Evolutionary conservation across 2,888 invertebrate genomes (phyloP), one percentile per base, ranked within the genome.

Genomic region (Tetanocera ferruginea): DNA sequence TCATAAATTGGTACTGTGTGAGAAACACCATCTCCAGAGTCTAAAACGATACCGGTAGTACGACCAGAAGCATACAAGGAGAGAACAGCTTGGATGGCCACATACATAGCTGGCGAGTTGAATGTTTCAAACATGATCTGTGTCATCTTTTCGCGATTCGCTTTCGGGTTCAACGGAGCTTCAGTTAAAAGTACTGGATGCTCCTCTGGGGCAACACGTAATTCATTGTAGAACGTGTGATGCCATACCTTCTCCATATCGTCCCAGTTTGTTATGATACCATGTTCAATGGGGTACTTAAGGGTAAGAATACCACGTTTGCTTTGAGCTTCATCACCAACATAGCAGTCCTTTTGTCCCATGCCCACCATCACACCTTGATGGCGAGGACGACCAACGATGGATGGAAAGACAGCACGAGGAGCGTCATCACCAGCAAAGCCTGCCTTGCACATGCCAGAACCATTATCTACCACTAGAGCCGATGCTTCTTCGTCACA

Each of bases 181-280:
- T 96, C 96, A 70, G 96, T 96, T 85, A 96, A 92, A 82, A 96
- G 92, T 64, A 96, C 95, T 77, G 96, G 96, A 90, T 96, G 96
- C 89, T 97, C 96, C 90, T 96, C 97, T 73, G 98, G 98, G 70
- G 97, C 97, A 72, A 98, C 97, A 91, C 98, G 94, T 88, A 98
- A 93, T 91, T 98, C 97, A 90, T 98, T 98, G 95, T 98, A 98
- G 94, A 98, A 98, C 89, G 98, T 97, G 92, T 98, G 98, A 91
- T 98, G 98, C 98, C 98, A 98, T 92, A 98, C 98, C 91, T 98
- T 97, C 92, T 98, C 98, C 98, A 98, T 98, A 88, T 98, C 98
- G 88, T 98, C 97, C 98, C 98, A 98, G 93, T 98, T 98, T 91
- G 97, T 98, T 89, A 98, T 97, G 91, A 98, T 98, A 87, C 97